Percentiles rank a stretch among this genome's conserved stretches.
phyloP scores from a whole-genome alignment of 2,113 vertebrate genomes.

The Lepisosteus oculatus region DNA sequence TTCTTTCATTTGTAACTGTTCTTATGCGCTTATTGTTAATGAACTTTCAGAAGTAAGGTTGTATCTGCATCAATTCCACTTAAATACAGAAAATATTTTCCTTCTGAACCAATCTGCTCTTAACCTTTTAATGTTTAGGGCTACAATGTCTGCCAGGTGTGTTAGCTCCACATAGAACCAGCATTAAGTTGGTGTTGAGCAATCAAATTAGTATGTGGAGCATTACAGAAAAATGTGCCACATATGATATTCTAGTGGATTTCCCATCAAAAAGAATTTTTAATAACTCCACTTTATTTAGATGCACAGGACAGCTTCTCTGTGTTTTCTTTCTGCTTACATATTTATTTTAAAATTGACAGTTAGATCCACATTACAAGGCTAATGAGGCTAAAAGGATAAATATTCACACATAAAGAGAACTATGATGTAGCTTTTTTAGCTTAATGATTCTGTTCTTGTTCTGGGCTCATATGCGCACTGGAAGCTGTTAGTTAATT shows the following conservation, averaged over 20 bases:
- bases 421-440: constrained; percentile 23
- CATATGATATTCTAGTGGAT: constrained; percentile 42
- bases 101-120: background rate
- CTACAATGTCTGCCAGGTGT: background rate
- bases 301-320: constrained; percentile 17
- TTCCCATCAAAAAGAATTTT: constrained; percentile 42
- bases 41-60: too few relatives aligned
- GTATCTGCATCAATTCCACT: background rate
- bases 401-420: constrained; percentile 20
- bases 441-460: constrained; percentile 9
- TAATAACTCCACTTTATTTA: constrained; percentile 28
- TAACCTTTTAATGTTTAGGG: background rate
- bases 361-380: constrained; percentile 8
- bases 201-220: constrained; percentile 1
- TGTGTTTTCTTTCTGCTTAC: constrained; percentile 14
- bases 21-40: too few relatives aligned
- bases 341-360: constrained; percentile 24
- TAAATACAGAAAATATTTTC: too few relatives aligned
- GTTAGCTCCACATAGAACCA: too few relatives aligned
- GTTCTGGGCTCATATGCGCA: background rate
- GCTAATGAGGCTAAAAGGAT: constrained; percentile 16
- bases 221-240: constrained; percentile 39
- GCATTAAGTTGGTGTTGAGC: too few relatives aligned
- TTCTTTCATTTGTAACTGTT: too few relatives aligned
- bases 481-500: constrained; percentile 1